Conservation (phyloP, 2,797 vertebrate species). For the Cirrhinus mrigala region DNA sequence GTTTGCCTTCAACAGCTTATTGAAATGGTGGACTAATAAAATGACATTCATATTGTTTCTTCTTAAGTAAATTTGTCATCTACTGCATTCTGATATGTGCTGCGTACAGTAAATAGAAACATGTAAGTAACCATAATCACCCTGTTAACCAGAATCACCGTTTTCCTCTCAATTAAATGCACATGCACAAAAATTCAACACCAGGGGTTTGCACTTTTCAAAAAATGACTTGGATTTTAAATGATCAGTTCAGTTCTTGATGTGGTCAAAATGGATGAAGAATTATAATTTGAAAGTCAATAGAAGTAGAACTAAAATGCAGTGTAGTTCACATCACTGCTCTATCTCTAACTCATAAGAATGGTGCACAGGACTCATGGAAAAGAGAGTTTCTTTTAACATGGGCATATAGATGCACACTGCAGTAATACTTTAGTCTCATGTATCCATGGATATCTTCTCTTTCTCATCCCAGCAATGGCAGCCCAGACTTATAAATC, state of each 20-base stretch:
- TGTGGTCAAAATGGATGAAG: neutral
- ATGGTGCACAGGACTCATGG: neutral
- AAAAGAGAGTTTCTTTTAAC: neutral
- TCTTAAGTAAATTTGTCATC: neutral
- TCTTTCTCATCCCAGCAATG: neutral
- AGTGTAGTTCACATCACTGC: too few species aligned
- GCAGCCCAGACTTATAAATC: neutral
- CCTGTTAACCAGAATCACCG: too few species aligned
- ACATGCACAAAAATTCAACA: too few species aligned
- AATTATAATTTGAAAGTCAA: neutral
- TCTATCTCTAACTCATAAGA: too few species aligned
- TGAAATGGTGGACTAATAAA: neutral
- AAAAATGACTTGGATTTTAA: neutral
- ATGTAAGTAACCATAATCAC: neutral
- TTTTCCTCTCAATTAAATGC: neutral
- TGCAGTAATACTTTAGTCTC: neutral
- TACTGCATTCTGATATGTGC: neutral
- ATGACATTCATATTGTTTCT: neutral
- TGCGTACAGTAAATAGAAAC: too few species aligned
- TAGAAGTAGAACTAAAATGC: conserved; percentile 1
- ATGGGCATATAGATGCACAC: neutral
- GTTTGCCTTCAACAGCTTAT: neutral
- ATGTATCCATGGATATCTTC: neutral
- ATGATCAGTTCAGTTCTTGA: too few species aligned
- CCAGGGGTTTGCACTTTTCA: too few species aligned